phyloP scores from a whole-genome alignment of 2,797 vertebrate genomes.

The Notolepis coatsorum region DNA sequence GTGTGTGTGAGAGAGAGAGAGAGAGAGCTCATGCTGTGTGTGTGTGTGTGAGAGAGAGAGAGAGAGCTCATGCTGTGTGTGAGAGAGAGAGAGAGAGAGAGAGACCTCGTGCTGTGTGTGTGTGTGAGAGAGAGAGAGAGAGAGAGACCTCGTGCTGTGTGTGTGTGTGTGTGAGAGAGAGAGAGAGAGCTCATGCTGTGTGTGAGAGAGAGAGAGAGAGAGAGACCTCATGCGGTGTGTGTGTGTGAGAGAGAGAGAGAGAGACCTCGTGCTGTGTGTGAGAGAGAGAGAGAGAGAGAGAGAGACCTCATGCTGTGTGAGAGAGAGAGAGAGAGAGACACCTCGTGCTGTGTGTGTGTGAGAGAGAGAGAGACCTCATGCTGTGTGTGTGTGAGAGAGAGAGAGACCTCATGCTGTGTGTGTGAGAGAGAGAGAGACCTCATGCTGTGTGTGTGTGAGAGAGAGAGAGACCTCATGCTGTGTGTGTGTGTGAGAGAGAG shows the following conservation, averaged over 20 bases:
- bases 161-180: conserved; percentile 2
- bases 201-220: background rate
- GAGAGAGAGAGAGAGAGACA: too few relatives aligned
- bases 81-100: background rate
- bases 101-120: background rate
- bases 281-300: background rate
- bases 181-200: background rate
- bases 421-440: conserved; percentile 1
- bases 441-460: too few relatives aligned
- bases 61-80: too few relatives aligned
- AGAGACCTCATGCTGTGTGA: too few relatives aligned
- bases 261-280: background rate
- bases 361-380: too few relatives aligned
- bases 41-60: conserved; percentile 2
- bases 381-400: background rate
- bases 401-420: background rate
- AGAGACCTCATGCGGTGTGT: background rate
- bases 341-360: background rate
- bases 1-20: background rate
- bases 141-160: background rate
- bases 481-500: background rate
- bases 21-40: background rate
- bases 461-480: background rate
- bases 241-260: background rate
- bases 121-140: background rate